Base-by-base conservation (phyloP, 2,888 invertebrate species). In the Macaria liturata region DNA sequence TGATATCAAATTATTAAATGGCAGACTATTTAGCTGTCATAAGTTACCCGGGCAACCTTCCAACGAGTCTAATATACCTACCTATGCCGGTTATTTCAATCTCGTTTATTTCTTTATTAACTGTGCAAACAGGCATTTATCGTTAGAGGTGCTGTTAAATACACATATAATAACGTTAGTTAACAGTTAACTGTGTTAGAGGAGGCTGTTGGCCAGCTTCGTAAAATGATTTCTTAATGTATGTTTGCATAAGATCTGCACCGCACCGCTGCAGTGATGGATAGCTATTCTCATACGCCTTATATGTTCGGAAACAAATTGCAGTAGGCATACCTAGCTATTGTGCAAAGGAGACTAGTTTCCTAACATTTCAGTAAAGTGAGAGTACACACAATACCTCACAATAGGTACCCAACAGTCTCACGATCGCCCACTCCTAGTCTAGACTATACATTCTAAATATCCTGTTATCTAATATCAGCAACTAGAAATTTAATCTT, bases 1-100 rank as follows among this genome's bases (percentile, higher is more conserved):
- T 8, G 60, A 69, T 62, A 65, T 61, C 57, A 57, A 57, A 62
- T 59, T 49, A 54, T 50, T 61, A 61, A 62, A 64, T 57, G 56
- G 56, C 49, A 37, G 54, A 53, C 52, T 62, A 62, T 66, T 62
- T 57, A 55, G 47, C 47, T 56, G 57, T 57, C 54, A 53, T 39
- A 52, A 39, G 57, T 57, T 61, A 59, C 49, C 50, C 58, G 46
- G 64, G 51, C 57, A 49, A 55, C 62, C 61, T 62, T 64, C 20
- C 57, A 44, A 44, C 46, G 43, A 39, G 49, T 46, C 30, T 64
- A 46, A 60, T 65, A 53, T 61, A n/a, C n/a, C n/a, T n/a, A n/a
- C n/a, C n/a, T n/a, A 59, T 59, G 55, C 47, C 43, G 31, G 59
- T 62, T 61, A 61, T 56, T 51, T 61, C 44, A 57, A 67, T 49